Evolutionary conservation across 2,888 invertebrate genomes (phyloP).

Genomic region (Aphrophora alni): DNA sequence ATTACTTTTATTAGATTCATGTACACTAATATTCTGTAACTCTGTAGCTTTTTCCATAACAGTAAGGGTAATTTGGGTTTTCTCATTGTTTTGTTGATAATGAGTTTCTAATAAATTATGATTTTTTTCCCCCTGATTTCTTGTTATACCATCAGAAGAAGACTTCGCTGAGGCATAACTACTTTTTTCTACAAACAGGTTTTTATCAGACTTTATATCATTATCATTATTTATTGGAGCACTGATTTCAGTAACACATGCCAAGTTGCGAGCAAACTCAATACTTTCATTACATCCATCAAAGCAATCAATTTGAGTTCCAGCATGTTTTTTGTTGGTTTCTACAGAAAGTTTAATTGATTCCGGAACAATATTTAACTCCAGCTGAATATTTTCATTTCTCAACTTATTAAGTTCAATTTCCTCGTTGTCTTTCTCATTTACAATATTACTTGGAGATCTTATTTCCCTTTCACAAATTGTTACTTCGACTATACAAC

Average conservation of each 20-base stretch:
- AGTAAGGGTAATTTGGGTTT: too few relatives aligned
- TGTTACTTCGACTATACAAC: not conserved
- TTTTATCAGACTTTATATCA: too few relatives aligned
- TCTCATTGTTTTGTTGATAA: too few relatives aligned
- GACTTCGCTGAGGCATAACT: too few relatives aligned
- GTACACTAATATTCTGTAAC: too few relatives aligned
- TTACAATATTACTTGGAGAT: not conserved
- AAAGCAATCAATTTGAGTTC: not conserved
- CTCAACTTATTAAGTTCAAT: not conserved
- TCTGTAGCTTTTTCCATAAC: too few relatives aligned
- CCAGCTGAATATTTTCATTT: not conserved
- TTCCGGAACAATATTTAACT: not conserved
- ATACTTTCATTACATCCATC: not conserved
- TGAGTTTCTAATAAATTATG: too few relatives aligned
- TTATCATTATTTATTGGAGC: not conserved
- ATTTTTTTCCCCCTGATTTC: too few relatives aligned
- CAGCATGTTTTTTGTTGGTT: not conserved
- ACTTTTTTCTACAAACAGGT: too few relatives aligned
- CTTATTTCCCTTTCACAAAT: not conserved
- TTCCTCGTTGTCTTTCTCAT: not conserved
- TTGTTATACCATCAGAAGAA: too few relatives aligned
- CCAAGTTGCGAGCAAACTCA: not conserved
- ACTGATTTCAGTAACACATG: not conserved
- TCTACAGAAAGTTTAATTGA: not conserved
- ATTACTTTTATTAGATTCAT: too few relatives aligned